Evolutionary conservation across 1,140 invertebrate species (phyloP), one percentile per base, ranked within the genome.

Genomic region (Anoplophora glabripennis): DNA sequence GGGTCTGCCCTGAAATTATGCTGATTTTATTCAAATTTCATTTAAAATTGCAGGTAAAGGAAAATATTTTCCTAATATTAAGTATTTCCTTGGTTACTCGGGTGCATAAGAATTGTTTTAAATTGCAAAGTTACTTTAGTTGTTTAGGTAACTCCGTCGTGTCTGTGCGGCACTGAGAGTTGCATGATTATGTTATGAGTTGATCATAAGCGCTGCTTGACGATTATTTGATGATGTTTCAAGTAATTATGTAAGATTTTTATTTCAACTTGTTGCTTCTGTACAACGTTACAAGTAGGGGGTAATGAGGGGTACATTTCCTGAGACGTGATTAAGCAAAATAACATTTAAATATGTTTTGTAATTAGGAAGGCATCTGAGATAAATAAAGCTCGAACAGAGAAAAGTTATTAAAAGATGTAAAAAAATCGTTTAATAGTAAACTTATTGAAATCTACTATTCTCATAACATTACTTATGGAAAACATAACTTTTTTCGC

Each of bases 121-220:
- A 28, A 28, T 28, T 33, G 41, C 37, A 28, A 53, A 45, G 21
- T 18, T 9, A 33, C 11, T 47, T n/a, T 12, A 33, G 33, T 48
- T 48, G 42, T 46, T 33, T 33, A 14, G 9, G 1, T 10, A 38
- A 35, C 11, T 18, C 10, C n/a, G 12, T 44, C 18, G 33, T 28
- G 18, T 8, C 17, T 45, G 44, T 47, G 48, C 54, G 57, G 53
- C 62, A 42, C 67, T 60, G 61, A 56, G 57, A 45, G 51, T 64
- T 60, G 54, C 57, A 68, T 66, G 68, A 68, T 66, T 70, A 70
- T 66, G 66, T 70, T 70, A 70, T 70, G 66, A 68, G 64, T 64
- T 64, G 66, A 64, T 66, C 68, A 68, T 70, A 68, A 70, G 68
- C 64, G 49, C 21, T 28, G 21, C 57, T 65, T 62, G 63, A 64